These are phyloP conservation scores for Mesocentrotus franciscanus DNA, from an alignment of 53 echinoderm and acorn worm species.

Conservation along the genomic window DNA sequence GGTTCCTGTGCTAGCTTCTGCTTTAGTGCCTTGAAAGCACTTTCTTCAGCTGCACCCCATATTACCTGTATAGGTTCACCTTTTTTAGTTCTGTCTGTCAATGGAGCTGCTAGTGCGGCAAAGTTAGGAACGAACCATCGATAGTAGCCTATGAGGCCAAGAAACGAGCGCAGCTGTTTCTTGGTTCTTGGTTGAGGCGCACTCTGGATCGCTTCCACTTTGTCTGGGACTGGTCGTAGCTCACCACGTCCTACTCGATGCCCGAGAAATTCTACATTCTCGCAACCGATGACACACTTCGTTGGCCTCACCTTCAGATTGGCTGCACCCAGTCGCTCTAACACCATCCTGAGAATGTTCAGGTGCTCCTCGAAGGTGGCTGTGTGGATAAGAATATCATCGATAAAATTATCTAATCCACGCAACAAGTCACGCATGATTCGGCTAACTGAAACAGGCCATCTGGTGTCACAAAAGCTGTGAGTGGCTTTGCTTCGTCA, in stretches of 20 bases:
- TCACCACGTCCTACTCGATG: not conserved
- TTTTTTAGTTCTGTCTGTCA: constrained; percentile 6
- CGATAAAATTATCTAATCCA: constrained; percentile 53
- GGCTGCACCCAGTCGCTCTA: not conserved
- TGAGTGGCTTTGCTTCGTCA: constrained; percentile 32
- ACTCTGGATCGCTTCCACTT: constrained; percentile 22
- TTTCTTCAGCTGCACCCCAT: not conserved
- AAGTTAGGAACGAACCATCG: constrained; percentile 54
- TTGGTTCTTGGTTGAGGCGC: constrained; percentile 47
- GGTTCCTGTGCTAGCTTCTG: not conserved
- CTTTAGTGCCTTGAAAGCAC: not conserved
- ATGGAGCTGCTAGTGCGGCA: constrained; percentile 55
- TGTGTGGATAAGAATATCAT: constrained; percentile 63
- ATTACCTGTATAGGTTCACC: not conserved
- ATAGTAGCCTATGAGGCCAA: constrained; percentile 57
- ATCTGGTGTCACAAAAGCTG: constrained; percentile 60
- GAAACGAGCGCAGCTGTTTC: constrained; percentile 61
- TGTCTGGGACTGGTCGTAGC: not conserved
- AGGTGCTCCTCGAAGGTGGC: constrained; percentile 47
- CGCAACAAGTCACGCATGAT: constrained; percentile 60
- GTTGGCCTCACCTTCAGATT: not conserved
- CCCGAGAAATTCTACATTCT: constrained; percentile 46
- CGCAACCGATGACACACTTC: constrained; percentile 39
- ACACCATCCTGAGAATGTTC: not conserved
- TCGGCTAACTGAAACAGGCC: constrained; percentile 66